Evolutionary conservation across 2,797 vertebrate genomes (phyloP).

Genomic region (Enteromius mattozi): DNA sequence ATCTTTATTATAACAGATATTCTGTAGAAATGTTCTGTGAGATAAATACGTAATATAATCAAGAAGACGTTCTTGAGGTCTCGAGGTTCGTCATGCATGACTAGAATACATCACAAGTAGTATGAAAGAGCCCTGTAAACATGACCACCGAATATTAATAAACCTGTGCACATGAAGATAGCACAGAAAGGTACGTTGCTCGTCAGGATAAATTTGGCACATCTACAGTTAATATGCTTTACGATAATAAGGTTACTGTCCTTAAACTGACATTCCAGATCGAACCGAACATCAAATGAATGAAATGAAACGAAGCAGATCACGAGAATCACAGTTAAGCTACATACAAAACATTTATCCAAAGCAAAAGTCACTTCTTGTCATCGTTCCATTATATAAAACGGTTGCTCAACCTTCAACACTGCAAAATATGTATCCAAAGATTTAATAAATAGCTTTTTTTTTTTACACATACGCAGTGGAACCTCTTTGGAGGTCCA

Average conservation of each 20-base stretch:
- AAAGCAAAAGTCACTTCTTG: constrained; percentile 67
- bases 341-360: constrained; percentile 75
- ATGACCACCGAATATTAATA: constrained; percentile 81
- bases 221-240: constrained; percentile 86
- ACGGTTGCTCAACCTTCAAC: constrained; percentile 71
- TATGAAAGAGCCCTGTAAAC: constrained; percentile 87
- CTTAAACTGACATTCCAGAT: constrained; percentile 79
- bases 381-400: constrained; percentile 72
- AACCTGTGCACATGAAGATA: constrained; percentile 79
- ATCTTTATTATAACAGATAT: constrained; percentile 85
- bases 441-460: constrained; percentile 78
- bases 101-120: constrained; percentile 81
- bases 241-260: constrained; percentile 79
- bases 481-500: constrained; percentile 54
- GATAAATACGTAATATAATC: constrained; percentile 83
- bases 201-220: constrained; percentile 91
- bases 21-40: constrained; percentile 83
- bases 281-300: constrained; percentile 75
- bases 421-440: constrained; percentile 77
- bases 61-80: constrained; percentile 76
- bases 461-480: constrained; percentile 54
- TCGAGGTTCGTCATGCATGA: constrained; percentile 92
- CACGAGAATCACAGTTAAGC: constrained; percentile 81
- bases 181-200: constrained; percentile 80
- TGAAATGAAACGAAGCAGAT: constrained; percentile 77